Evolutionary conservation across 2,113 vertebrate species (phyloP), one percentile per base, ranked within the genome.

Genomic region (Lophius piscatorius): DNA sequence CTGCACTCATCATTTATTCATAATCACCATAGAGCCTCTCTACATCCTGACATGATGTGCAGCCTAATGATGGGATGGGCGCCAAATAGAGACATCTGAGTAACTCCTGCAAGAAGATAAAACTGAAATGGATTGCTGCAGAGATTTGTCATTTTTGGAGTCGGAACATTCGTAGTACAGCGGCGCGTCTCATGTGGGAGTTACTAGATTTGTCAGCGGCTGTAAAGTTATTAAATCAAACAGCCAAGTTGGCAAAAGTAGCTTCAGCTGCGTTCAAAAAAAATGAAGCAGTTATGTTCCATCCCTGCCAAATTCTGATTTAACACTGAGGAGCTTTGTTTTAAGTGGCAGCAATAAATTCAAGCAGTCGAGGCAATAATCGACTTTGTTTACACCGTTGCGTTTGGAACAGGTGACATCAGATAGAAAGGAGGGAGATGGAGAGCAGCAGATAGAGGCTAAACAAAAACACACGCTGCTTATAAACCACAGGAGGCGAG

Each of bases 161-260:
- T 62, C 36, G 49, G 46, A 64, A 22, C 41, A 41, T 21, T 47
- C 40, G 68, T 52, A 70, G 57, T 59, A 57, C 51, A 61, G 47
- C 51, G 17, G 26, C 33, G 39, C 55, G 41, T 35, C 70, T 60
- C 59, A 66, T 73, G 45, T 70, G 74, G 61, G 51, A 52, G 29
- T 64, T 36, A 52, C 39, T 44, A 23, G 22, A 55, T 62, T 62
- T n/a, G n/a, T n/a, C n/a, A n/a, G 36, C 42, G 57, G 45, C 56
- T 72, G 58, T 56, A 38, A 75, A 73, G 58, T 63, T 52, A 57
- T 82, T 71, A 78, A 60, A 78, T 61, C 36, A 57, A 72, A 70
- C 54, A 54, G 23, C 46, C 70, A 16, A 56, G 66, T 14, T 65
- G 73, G 31, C 45, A 48, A 70, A 67, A 67, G 29, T 52, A 54